Percentiles rank a stretch among this genome's conserved stretches.
Evolutionary conservation across 2,113 vertebrate genomes (phyloP).

Genomic region (Climacteris rufus): DNA sequence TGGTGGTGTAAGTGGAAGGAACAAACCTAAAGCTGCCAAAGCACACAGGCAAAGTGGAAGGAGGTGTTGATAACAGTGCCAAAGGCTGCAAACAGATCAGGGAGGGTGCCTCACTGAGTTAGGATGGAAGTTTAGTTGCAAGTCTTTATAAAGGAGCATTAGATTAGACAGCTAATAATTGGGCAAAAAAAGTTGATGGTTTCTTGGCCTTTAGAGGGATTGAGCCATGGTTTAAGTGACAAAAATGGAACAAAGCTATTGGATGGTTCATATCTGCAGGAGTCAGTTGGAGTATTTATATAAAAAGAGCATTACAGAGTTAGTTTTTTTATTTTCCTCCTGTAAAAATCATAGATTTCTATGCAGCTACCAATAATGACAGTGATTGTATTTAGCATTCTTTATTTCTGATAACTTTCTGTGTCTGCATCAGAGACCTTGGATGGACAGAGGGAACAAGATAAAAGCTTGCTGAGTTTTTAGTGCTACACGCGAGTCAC

Average conservation of each 20-base stretch:
- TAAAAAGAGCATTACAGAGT: background rate
- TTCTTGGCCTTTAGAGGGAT: background rate
- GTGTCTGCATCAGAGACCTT: background rate
- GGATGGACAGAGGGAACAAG: background rate
- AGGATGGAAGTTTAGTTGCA: background rate
- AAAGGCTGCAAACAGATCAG: background rate
- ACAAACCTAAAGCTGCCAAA: background rate
- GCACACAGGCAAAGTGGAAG: background rate
- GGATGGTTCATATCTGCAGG: background rate
- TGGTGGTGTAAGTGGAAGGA: background rate
- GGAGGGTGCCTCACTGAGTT: background rate
- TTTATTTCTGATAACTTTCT: background rate
- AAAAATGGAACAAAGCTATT: background rate
- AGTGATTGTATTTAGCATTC: background rate
- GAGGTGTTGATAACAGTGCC: background rate
- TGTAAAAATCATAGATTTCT: background rate
- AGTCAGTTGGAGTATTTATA: background rate
- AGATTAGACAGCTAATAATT: background rate
- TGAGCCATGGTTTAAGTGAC: background rate
- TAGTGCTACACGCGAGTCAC: background rate
- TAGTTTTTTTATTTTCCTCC: background rate
- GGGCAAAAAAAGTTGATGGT: background rate
- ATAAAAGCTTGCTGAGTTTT: background rate
- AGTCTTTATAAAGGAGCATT: background rate
- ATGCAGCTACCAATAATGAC: background rate